Conservation (phyloP, 2,113 vertebrate species). For the Leptodactylus fuscus region DNA sequence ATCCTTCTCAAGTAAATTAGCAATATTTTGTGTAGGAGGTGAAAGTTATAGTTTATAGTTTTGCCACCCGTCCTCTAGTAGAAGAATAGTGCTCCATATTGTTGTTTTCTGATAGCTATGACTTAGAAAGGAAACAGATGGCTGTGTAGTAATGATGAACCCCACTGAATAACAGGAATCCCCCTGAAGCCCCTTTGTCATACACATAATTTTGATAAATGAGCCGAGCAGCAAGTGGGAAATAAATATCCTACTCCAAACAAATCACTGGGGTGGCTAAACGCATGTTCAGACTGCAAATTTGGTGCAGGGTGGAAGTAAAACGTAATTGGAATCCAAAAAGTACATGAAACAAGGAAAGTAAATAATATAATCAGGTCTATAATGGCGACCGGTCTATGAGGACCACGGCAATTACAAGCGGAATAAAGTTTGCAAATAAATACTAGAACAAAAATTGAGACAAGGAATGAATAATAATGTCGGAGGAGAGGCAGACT, state of each 20-base stretch:
- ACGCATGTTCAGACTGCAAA: constrained; percentile 34
- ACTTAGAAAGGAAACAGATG: constrained; percentile 39
- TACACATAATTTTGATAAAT: constrained; percentile 45
- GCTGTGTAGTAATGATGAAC: constrained; percentile 4
- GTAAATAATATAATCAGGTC: constrained; percentile 33
- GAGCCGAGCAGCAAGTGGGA: constrained; percentile 40
- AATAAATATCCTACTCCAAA: constrained; percentile 35
- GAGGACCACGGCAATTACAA: constrained; percentile 19
- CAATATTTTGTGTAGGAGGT: too few species aligned
- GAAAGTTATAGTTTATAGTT: too few species aligned
- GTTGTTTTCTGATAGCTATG: background rate
- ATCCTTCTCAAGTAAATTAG: too few species aligned
- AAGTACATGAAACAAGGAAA: constrained; percentile 37
- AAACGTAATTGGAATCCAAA: constrained; percentile 42
- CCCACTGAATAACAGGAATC: background rate
- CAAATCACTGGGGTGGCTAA: constrained; percentile 27
- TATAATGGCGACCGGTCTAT: background rate
- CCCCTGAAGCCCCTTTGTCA: constrained; percentile 19
- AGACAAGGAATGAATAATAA: background rate
- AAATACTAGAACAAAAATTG: background rate
- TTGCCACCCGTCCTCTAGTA: background rate
- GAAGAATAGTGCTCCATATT: background rate
- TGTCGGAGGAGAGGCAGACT: background rate
- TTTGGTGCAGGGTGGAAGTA: constrained; percentile 6
- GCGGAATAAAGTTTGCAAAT: background rate